phyloP scores from a whole-genome alignment of 2,113 vertebrate species.

The Xenus cinereus region DNA sequence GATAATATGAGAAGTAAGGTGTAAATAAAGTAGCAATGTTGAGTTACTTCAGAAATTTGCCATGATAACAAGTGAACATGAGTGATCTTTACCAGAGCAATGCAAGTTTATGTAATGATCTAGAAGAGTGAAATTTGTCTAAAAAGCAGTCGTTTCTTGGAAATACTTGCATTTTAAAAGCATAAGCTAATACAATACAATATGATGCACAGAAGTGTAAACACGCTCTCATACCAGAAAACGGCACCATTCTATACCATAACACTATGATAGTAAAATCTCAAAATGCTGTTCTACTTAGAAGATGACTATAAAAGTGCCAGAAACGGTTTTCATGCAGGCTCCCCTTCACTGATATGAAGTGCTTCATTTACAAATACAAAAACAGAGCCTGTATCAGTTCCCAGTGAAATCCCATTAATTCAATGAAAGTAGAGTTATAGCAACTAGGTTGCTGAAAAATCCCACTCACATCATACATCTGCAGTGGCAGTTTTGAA shows the following conservation, averaged over 20 bases:
- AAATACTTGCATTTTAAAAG: neutral
- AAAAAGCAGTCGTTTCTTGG: neutral
- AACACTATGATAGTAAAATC: neutral
- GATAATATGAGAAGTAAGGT: neutral
- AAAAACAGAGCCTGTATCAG: rapidly evolving
- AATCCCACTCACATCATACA: neutral
- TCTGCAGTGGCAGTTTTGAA: neutral
- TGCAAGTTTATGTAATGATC: neutral
- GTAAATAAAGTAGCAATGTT: neutral
- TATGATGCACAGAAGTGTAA: neutral
- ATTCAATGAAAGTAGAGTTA: neutral
- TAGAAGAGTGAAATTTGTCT: neutral
- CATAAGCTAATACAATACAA: neutral
- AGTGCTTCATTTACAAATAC: neutral
- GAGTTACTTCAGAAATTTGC: neutral
- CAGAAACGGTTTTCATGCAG: neutral
- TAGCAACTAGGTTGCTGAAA: neutral
- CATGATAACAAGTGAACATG: neutral
- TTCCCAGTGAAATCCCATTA: neutral
- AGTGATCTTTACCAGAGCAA: neutral
- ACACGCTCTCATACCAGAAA: neutral
- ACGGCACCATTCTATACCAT: neutral
- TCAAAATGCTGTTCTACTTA: neutral
- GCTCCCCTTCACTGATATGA: neutral
- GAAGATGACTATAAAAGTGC: neutral